phyloP scores from a whole-genome alignment of 2,888 invertebrate genomes.

The Galerucella pusilla region DNA sequence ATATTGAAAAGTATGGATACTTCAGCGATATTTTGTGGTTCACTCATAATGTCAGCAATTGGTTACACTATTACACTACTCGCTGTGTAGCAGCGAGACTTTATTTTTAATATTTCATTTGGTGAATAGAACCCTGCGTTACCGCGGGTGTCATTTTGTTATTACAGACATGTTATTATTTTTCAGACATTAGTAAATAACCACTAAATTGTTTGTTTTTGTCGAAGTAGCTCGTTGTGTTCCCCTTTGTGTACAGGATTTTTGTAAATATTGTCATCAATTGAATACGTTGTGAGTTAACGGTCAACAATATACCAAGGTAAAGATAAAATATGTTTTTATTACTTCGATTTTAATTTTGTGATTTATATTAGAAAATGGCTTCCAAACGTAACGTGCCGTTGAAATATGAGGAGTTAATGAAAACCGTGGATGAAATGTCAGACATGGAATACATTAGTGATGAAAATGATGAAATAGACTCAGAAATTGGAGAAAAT shows the following conservation, averaged over 20 bases:
- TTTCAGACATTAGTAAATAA: not conserved
- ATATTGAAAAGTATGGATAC: not conserved
- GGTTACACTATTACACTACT: too few species aligned
- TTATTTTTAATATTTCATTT: not conserved
- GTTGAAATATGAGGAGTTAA: not conserved
- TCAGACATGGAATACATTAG: constrained; percentile 11
- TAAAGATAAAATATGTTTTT: not conserved
- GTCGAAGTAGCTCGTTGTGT: too few species aligned
- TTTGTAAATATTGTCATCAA: not conserved
- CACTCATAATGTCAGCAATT: too few species aligned
- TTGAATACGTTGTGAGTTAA: not conserved
- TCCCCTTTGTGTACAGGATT: too few species aligned
- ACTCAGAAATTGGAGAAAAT: constrained; percentile 2
- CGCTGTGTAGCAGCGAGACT: too few species aligned
- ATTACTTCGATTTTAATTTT: constrained; percentile 16
- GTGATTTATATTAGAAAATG: constrained; percentile 10
- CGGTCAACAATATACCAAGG: not conserved
- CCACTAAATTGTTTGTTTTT: not conserved
- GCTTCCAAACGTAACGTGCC: not conserved
- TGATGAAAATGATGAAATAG: constrained; percentile 11
- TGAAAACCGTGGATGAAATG: not conserved
- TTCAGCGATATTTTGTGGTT: not conserved
- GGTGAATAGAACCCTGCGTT: not conserved
- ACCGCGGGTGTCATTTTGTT: not conserved
- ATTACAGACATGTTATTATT: too few species aligned